Conservation (phyloP, 1,140 invertebrate species). For the Lineus longissimus region DNA sequence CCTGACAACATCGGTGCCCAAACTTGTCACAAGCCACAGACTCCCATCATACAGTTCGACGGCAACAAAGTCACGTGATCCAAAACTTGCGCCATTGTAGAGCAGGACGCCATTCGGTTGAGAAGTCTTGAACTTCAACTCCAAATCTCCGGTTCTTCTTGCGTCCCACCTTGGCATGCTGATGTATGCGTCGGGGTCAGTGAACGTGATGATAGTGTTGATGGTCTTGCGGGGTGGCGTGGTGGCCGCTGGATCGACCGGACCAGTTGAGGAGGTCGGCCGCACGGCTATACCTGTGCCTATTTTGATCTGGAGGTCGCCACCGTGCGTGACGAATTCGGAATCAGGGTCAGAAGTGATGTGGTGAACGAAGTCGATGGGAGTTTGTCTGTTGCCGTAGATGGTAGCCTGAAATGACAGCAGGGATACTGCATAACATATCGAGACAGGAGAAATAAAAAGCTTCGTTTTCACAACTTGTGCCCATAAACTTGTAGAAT, state of each 20-base stretch:
- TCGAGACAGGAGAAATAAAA: too few species aligned
- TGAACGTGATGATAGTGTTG: constrained; percentile 23
- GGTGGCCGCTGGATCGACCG: constrained; percentile 4
- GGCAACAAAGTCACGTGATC: constrained; percentile 19
- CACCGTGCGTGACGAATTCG: not conserved
- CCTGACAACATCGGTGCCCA: constrained; percentile 20
- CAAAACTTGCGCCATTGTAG: constrained; percentile 87
- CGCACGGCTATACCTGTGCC: not conserved
- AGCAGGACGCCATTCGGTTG: constrained; percentile 74
- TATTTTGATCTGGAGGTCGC: not conserved
- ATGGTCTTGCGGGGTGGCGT: not conserved
- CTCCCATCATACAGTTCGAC: constrained; percentile 40
- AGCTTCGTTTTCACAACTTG: too few species aligned
- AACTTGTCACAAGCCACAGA: constrained; percentile 36
- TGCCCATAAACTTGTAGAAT: too few species aligned
- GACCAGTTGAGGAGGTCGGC: not conserved
- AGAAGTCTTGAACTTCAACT: constrained; percentile 49
- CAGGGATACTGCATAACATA: too few species aligned
- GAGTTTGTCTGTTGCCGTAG: too few species aligned
- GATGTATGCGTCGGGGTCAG: constrained; percentile 4
- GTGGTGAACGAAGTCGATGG: not conserved
- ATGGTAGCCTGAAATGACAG: too few species aligned
- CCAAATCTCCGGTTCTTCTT: constrained; percentile 16
- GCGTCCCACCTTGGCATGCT: constrained; percentile 8
- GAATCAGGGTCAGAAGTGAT: not conserved